Base-by-base conservation (phyloP, 1,140 invertebrate species). In the Anastrepha ludens region DNA sequence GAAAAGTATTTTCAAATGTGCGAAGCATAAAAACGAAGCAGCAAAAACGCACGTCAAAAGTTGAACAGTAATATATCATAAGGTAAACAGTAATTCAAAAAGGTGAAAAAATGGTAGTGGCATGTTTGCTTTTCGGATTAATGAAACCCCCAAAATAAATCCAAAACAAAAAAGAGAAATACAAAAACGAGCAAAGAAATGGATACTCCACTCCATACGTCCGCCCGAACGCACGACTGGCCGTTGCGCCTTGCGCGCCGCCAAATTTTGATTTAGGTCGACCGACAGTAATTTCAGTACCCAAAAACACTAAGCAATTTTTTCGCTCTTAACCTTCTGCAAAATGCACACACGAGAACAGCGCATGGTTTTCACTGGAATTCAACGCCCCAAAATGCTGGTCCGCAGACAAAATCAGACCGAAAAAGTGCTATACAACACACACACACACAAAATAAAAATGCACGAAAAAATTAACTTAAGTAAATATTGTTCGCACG, bases 401-500 rank as follows among this genome's bases (percentile, higher is more conserved):
- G 7, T 44, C 70, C 44, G 44, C 70, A 58, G 7, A 81, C 47
- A 81, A 81, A 81, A 58, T 81, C 6, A 20, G 44, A 55, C 6
- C 47, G 74, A 8, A 55, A 9, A 29, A 81, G 1, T 41, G 41
- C 41, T 81, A 9, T 20, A 47, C 6, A 20, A 62, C 2, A 9
- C 15, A 62, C n/a, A 62, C 13, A 62, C 1, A 3, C 60, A 29
- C 29, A 29, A 29, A 29, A 29, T 29, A 29, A 29, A 20, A 55
- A 20, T 81, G 74, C 74, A 81, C 67, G 74, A n/a, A 55, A 55
- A 81, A 81, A 81, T 81, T 81, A 81, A 81, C 74, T 81, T 81
- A 81, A 81, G 74, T 81, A 81, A 81, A 81, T 81, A 81, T 81
- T 81, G 74, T 81, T 81, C 74, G 74, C 74, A 81, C 74, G 74